Conservation (phyloP, 2,888 invertebrate species). For the Campoplex capitator region DNA sequence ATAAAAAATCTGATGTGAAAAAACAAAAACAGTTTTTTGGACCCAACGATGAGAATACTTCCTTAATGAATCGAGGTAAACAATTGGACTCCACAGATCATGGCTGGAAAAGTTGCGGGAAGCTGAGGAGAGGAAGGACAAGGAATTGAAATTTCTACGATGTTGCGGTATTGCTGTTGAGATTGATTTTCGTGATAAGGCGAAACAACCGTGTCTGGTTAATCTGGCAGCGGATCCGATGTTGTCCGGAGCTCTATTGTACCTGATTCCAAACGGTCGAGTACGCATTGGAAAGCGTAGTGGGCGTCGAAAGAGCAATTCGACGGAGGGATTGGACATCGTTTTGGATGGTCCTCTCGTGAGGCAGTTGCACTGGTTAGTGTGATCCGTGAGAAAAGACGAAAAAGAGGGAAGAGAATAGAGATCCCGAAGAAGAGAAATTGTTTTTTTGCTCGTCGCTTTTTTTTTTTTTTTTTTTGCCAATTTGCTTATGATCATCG, state of each 20-base stretch:
- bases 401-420: not conserved
- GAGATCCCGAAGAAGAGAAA: not conserved
- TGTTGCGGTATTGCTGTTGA: constrained; percentile 87
- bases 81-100: constrained; percentile 81
- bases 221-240: constrained; percentile 89
- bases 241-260: constrained; percentile 87
- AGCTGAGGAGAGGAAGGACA: constrained; percentile 85
- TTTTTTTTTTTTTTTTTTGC: not conserved
- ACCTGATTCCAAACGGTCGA: constrained; percentile 85
- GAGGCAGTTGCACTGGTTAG: constrained; percentile 87
- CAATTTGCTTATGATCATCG: not conserved
- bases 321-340: constrained; percentile 85
- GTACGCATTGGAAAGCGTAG: constrained; percentile 84
- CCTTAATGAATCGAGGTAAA: not conserved
- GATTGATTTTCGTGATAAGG: constrained; percentile 81
- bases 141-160: constrained; percentile 86
- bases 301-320: constrained; percentile 46
- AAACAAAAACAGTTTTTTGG: not conserved
- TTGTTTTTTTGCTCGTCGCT: constrained; percentile 11
- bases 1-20: not conserved
- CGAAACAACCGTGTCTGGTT: constrained; percentile 86
- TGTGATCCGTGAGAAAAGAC: constrained; percentile 55
- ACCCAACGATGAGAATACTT: not conserved
- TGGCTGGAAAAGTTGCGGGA: constrained; percentile 85
- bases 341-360: constrained; percentile 88